Evolutionary conservation across 2,888 invertebrate species (phyloP), one percentile per base, ranked within the genome.

Genomic region (Latheticus oryzae): DNA sequence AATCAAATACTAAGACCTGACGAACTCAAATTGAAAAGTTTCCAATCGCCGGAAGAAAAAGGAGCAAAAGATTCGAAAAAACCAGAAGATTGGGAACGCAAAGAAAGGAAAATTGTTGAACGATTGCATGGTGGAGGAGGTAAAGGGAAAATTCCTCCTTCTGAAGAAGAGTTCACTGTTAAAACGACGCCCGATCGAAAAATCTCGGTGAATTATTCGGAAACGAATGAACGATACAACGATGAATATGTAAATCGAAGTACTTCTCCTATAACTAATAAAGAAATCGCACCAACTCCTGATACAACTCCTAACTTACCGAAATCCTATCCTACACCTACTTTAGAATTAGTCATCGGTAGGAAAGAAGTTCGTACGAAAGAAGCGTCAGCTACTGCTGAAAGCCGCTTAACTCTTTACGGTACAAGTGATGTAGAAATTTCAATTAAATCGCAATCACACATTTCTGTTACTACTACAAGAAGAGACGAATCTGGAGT

Each of bases 371-470:
- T 83, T 0, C 77, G 79, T 35, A 82, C 82, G 2, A 76, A 77
- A 62, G 82, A 83, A 63, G 80, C 82, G 0, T 79, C 80, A 23
- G 82, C 82, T 3, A 78, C 80, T 4, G 78, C 82, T 7, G 82
- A 83, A 71, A 82, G 82, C 67, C 75, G 80, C n/a, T 67, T 82
- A 16, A 83, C 82, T 2, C 65, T 83, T 7, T 83, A 82, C 63
- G 80, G 82, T 5, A 78, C 79, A n/a, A 78, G 79, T 61, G 82
- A 82, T 70, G 81, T 83, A 3, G 82, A 83, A 74, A 83, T 83
- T 56, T 82, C 82, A 7, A 82, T 83, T 23, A 78, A 80, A 62
- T 82, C 82, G 1, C 81, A 83, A 70, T 82, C 82, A 4, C 81
- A 81, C 63, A 82, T 83, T 60, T 82, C 81, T 23, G 79, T 82